These are phyloP conservation scores for Salticus scenicus DNA, from an alignment of 2,888 invertebrate species.

Conservation along the genomic window DNA sequence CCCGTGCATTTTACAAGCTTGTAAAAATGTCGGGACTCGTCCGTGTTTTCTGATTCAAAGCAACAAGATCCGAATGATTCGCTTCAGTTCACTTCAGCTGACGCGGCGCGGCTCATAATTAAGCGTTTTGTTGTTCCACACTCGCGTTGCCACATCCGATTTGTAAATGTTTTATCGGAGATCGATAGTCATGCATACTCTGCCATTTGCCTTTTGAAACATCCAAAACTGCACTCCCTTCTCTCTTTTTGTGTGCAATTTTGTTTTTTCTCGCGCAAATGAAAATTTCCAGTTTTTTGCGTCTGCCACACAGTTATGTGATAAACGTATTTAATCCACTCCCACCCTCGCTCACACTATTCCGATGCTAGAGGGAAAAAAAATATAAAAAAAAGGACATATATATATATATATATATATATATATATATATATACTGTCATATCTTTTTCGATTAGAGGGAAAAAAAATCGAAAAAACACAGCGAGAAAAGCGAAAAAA, in stretches of 20 bases:
- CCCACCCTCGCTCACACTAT: not conserved
- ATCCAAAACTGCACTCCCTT: not conserved
- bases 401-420: not conserved
- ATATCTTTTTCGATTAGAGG: slow-evolving; percentile 51
- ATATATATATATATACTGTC: not conserved
- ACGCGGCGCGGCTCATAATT: slow-evolving; percentile 46
- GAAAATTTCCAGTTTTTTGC: slow-evolving; percentile 31
- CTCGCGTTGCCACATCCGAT: slow-evolving; percentile 44
- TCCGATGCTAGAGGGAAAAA: slow-evolving; percentile 1
- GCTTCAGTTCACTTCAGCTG: slow-evolving; percentile 8
- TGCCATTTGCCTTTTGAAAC: not conserved
- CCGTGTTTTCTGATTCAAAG: not conserved
- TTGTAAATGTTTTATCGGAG: slow-evolving; percentile 43
- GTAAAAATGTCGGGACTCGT: not conserved
- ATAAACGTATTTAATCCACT: not conserved
- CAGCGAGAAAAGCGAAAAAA: slow-evolving; percentile 25
- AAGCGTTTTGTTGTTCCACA: slow-evolving; percentile 63
- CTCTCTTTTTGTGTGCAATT: not conserved
- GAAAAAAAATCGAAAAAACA: slow-evolving; percentile 63
- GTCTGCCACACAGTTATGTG: not conserved
- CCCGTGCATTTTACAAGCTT: not conserved
- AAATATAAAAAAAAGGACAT: not conserved
- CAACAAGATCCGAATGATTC: not conserved
- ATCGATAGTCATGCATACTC: slow-evolving; percentile 35
- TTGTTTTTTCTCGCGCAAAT: slow-evolving; percentile 19